Percentiles rank a stretch among this genome's conserved stretches.
Evolutionary conservation across 2,888 invertebrate species (phyloP).

Genomic region (Allacma fusca): DNA sequence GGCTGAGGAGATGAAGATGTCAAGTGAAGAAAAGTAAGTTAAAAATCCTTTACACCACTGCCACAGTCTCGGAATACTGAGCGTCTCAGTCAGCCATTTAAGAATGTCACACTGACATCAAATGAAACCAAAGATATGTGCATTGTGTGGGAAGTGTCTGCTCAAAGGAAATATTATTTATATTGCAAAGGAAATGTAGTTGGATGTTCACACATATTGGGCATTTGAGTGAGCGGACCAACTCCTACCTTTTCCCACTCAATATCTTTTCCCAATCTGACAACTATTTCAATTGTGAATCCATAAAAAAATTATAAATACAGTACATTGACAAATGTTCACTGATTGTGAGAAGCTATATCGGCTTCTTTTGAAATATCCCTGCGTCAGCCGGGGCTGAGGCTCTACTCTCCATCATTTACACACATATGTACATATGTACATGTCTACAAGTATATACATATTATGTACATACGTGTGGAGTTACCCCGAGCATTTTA

Average conservation of each 20-base stretch:
- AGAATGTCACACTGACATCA: constrained; percentile 1
- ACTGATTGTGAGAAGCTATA: neutral
- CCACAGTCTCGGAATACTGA: neutral
- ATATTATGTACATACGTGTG: too few species aligned
- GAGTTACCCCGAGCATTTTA: too few species aligned
- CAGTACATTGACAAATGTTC: constrained; percentile 33
- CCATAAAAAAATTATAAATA: too few species aligned
- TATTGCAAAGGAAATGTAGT: neutral
- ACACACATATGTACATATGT: neutral
- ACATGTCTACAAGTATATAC: too few species aligned
- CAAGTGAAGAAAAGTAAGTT: neutral
- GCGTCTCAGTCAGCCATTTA: neutral
- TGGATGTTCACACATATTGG: too few species aligned
- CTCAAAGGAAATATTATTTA: neutral
- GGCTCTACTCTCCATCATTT: constrained; percentile 28
- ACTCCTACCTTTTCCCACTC: too few species aligned
- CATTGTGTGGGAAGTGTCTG: neutral
- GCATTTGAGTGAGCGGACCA: too few species aligned
- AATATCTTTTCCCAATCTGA: constrained; percentile 10
- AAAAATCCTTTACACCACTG: constrained; percentile 8
- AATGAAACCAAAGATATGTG: neutral
- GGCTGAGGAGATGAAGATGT: neutral
- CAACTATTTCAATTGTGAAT: neutral
- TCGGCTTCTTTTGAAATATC: constrained; percentile 22
- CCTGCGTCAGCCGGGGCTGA: constrained; percentile 7